Conservation (phyloP, 2,888 invertebrate species). For the Himalopsyche tibetana region DNA sequence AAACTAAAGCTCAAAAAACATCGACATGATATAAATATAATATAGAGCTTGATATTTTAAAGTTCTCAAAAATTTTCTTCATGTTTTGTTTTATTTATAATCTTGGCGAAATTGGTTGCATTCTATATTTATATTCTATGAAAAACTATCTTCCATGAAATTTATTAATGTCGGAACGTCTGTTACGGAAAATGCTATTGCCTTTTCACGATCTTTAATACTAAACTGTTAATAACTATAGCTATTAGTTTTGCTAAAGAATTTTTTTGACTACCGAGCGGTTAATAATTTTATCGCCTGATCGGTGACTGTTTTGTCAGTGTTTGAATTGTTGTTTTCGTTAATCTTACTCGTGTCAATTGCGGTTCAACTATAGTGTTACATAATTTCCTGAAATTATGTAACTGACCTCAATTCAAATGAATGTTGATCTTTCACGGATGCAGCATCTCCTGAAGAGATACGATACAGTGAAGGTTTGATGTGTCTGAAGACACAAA, state of each 20-base stretch:
- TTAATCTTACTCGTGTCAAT: neutral
- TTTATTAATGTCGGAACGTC: neutral
- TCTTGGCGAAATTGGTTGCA: neutral
- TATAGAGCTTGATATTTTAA: too few species aligned
- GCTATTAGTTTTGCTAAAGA: neutral
- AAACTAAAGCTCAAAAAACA: neutral
- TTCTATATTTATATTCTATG: neutral
- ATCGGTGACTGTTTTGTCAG: neutral
- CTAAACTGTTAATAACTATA: conserved; percentile 5
- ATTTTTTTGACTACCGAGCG: neutral
- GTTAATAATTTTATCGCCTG: neutral
- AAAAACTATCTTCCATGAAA: neutral
- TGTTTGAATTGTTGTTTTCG: neutral
- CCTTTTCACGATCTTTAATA: conserved; percentile 1
- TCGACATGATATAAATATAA: too few species aligned
- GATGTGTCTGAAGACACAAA: neutral
- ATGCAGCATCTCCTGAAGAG: neutral
- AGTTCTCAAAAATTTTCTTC: too few species aligned
- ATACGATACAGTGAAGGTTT: neutral
- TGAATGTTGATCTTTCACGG: neutral
- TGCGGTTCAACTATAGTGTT: neutral
- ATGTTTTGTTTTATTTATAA: too few species aligned
- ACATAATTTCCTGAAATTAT: neutral
- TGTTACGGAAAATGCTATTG: conserved; percentile 29
- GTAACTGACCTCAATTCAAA: neutral